phyloP scores from a whole-genome alignment of 2,797 vertebrate species.

The Acanthopagrus latus region DNA sequence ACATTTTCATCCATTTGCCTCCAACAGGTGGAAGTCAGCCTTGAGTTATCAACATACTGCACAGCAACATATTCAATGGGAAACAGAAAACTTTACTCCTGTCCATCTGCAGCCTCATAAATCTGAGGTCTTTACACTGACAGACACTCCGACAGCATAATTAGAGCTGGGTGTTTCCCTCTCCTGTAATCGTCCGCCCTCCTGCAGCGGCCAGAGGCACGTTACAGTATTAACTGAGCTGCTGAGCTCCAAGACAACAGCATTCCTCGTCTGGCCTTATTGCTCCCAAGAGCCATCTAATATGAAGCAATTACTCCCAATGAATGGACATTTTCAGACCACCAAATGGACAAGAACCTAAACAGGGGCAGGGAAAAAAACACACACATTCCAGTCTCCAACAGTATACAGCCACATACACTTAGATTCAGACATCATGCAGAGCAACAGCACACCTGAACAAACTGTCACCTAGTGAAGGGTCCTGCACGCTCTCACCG shows the following conservation, averaged over 20 bases:
- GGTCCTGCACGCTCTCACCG: not conserved
- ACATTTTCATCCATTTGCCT: conserved; percentile 9
- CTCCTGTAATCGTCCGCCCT: conserved; percentile 41
- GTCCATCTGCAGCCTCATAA: conserved; percentile 32
- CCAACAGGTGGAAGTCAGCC: conserved; percentile 8
- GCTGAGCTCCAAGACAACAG: conserved; percentile 47
- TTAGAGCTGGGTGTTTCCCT: conserved; percentile 46
- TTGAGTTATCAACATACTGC: conserved; percentile 10
- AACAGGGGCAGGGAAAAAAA: not conserved
- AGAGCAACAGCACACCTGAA: not conserved
- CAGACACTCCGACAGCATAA: conserved; percentile 40
- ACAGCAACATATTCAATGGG: conserved; percentile 2
- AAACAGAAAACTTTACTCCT: conserved; percentile 18
- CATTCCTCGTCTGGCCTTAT: conserved; percentile 52
- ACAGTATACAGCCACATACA: not conserved
- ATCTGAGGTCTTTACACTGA: conserved; percentile 44
- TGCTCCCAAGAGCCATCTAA: conserved; percentile 42
- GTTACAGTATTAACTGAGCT: conserved; percentile 63
- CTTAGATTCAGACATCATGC: conserved; percentile 5
- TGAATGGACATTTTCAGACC: conserved; percentile 32
- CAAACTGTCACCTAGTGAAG: not conserved
- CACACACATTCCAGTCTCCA: not conserved
- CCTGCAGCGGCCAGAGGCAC: conserved; percentile 58
- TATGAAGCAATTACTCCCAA: conserved; percentile 53
- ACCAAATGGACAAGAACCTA: conserved; percentile 21